Evolutionary conservation across 2,888 invertebrate genomes (phyloP).

Genomic region (Drosophila lacicola): DNA sequence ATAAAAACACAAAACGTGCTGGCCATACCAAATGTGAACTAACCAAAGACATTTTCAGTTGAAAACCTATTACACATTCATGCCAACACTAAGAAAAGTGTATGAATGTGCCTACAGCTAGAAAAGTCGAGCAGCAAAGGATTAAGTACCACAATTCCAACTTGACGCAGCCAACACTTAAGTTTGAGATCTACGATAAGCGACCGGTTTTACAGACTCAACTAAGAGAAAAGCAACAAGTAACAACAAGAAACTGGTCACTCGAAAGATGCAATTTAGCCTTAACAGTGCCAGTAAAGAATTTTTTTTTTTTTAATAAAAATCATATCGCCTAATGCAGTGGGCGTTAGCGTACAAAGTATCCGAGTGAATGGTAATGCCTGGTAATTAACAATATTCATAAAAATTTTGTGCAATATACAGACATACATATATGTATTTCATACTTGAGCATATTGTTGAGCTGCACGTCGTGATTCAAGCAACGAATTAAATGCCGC

Average conservation of each 20-base stretch:
- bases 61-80: slow-evolving; percentile 57
- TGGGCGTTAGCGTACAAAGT: slow-evolving; percentile 12
- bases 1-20: slow-evolving; percentile 43
- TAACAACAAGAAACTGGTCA: slow-evolving; percentile 34
- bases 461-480: background rate
- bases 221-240: slow-evolving; percentile 42
- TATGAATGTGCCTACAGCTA: slow-evolving; percentile 28
- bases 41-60: slow-evolving; percentile 31
- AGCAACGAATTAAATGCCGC: slow-evolving; percentile 27
- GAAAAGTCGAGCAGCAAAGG: slow-evolving; percentile 58
- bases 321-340: slow-evolving; percentile 32
- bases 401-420: slow-evolving; percentile 22
- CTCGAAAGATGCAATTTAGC: slow-evolving; percentile 26
- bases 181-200: slow-evolving; percentile 62
- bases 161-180: slow-evolving; percentile 11
- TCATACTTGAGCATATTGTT: slow-evolving; percentile 1
- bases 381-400: slow-evolving; percentile 12
- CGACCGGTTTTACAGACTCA: slow-evolving; percentile 56
- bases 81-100: slow-evolving; percentile 23
- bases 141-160: slow-evolving; percentile 44
- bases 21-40: slow-evolving; percentile 43
- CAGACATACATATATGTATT: no score
- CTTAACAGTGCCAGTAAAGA: slow-evolving; percentile 23
- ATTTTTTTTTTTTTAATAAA: slow-evolving; percentile 31
- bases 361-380: slow-evolving; percentile 18